Evolutionary conservation across 2,113 vertebrate genomes (phyloP).

Genomic region (Dasyurus viverrinus): DNA sequence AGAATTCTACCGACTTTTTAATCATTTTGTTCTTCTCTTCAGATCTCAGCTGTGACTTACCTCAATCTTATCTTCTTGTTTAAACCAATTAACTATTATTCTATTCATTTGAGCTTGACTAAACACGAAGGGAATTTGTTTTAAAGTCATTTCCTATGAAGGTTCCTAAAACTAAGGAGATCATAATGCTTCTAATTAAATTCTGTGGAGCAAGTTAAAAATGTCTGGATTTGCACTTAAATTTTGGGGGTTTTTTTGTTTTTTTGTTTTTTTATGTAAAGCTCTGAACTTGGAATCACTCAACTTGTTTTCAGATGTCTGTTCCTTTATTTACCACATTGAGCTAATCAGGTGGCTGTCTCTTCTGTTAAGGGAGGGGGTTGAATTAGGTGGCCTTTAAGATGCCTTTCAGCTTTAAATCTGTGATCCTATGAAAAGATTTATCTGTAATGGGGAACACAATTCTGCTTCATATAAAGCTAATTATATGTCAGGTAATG

Average conservation of each 20-base stretch:
- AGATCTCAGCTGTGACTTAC: neutral
- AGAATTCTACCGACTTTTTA: neutral
- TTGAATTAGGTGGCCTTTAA: neutral
- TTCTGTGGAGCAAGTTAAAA: neutral
- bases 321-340: neutral
- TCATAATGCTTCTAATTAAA: slow-evolving; percentile 6
- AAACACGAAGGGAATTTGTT: neutral
- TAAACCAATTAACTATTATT: neutral
- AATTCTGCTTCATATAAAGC: neutral
- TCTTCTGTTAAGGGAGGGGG: neutral
- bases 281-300: neutral
- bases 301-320: neutral
- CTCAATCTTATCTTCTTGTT: slow-evolving; percentile 26
- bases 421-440: neutral
- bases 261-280: neutral
- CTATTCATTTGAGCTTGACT: neutral
- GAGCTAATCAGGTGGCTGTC: neutral
- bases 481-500: neutral
- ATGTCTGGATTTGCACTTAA: neutral
- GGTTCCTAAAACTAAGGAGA: slow-evolving; percentile 7
- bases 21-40: neutral
- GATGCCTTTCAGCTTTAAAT: neutral
- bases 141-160: slow-evolving; percentile 31
- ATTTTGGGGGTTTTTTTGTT: neutral
- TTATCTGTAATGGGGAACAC: neutral